Conservation (phyloP, 2,113 vertebrate genomes). For the Saccopteryx leptura region DNA sequence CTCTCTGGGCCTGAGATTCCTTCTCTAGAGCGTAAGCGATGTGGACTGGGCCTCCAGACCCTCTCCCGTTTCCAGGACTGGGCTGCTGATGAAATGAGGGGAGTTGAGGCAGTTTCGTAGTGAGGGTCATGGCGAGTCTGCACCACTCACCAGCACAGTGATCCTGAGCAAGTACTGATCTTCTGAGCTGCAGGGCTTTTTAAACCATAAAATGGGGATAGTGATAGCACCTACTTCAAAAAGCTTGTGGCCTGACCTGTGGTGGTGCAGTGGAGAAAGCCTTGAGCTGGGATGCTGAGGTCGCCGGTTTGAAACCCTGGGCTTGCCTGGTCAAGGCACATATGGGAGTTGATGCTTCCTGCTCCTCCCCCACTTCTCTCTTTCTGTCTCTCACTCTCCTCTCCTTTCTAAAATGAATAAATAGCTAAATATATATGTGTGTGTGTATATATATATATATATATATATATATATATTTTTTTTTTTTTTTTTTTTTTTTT, state of each 20-base stretch:
- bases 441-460: no score
- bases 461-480: no score
- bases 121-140: background rate
- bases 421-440: no score
- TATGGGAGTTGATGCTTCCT: no score
- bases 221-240: background rate
- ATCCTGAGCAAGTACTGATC: background rate
- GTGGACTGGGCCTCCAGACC: background rate
- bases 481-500: no score
- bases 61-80: background rate
- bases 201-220: background rate
- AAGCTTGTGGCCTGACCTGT: background rate
- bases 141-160: background rate
- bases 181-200: background rate
- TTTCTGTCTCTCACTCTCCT: no score
- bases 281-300: no score
- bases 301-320: no score
- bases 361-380: no score
- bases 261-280: no score
- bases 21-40: background rate
- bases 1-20: background rate
- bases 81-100: background rate
- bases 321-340: no score
- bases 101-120: accelerated
- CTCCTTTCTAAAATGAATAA: no score